Evolutionary conservation across 53 echinoderm and acorn worm genomes (phyloP).

Genomic region (Temnopleurus reevesii): DNA sequence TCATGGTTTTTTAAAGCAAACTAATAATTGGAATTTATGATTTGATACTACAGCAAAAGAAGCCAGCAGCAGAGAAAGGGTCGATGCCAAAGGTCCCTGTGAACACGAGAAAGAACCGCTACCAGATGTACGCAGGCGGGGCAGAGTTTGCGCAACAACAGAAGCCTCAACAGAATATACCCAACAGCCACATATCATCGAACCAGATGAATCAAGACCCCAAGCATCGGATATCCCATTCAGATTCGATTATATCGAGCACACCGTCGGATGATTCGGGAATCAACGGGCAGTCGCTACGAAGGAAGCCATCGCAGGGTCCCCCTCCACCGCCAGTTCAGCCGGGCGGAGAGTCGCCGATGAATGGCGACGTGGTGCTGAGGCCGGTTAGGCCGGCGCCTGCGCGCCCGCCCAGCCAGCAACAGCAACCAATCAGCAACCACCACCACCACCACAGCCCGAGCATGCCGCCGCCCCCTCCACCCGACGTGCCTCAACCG

Average conservation of each 20-base stretch:
- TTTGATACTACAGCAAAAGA: constrained; percentile 11
- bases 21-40: too few species aligned
- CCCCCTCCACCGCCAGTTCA: constrained; percentile 55
- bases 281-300: constrained; percentile 47
- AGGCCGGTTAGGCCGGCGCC: constrained; percentile 53
- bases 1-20: too few species aligned
- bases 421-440: neutral
- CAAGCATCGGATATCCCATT: constrained; percentile 29
- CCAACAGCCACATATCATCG: constrained; percentile 46
- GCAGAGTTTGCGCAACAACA: constrained; percentile 32
- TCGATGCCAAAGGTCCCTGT: constrained; percentile 37
- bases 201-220: constrained; percentile 26
- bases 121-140: constrained; percentile 50
- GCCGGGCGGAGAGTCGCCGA: constrained; percentile 51
- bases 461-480: constrained; percentile 53
- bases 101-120: constrained; percentile 31
- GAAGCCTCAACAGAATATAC: constrained; percentile 30
- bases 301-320: constrained; percentile 34
- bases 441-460: constrained; percentile 13
- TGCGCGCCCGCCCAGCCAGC: constrained; percentile 52
- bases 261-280: constrained; percentile 49
- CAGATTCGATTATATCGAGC: constrained; percentile 40
- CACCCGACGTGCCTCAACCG: constrained; percentile 57
- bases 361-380: constrained; percentile 48
- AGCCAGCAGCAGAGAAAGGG: constrained; percentile 34